phyloP scores from a whole-genome alignment of 2,797 vertebrate species.

The Holocentrus rufus region DNA sequence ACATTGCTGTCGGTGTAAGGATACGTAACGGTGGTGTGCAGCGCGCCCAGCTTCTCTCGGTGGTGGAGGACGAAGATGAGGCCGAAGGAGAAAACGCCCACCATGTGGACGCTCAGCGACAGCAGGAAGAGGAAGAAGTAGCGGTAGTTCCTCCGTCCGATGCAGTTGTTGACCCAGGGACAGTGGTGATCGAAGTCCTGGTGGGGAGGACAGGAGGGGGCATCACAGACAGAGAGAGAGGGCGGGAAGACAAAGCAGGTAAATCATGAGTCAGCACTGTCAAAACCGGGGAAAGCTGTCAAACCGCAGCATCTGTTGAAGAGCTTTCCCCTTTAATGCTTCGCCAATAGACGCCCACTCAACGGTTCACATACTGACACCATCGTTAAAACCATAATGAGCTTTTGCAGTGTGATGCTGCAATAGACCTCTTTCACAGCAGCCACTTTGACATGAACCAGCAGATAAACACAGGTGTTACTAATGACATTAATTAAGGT shows the following conservation, averaged over 20 bases:
- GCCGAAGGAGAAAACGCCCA: conserved; percentile 94
- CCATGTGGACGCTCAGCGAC: conserved; percentile 94
- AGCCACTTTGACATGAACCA: too few species aligned
- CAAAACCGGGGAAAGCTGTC: too few species aligned
- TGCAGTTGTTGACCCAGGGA: conserved; percentile 99
- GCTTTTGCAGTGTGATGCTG: too few species aligned
- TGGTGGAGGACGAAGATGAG: conserved; percentile 93
- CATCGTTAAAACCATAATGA: too few species aligned
- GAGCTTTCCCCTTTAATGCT: too few species aligned
- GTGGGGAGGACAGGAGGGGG: accelerated
- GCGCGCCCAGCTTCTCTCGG: conserved; percentile 88
- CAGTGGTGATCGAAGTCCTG: conserved; percentile 99
- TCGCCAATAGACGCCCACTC: too few species aligned
- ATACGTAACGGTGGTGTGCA: conserved; percentile 95
- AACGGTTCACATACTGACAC: too few species aligned
- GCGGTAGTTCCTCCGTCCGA: conserved; percentile 96
- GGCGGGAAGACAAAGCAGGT: neutral
- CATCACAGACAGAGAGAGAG: neutral
- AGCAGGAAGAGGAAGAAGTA: conserved; percentile 98
- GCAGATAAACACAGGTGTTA: too few species aligned
- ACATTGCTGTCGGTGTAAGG: conserved; percentile 80
- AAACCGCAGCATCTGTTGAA: too few species aligned
- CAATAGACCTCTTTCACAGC: too few species aligned
- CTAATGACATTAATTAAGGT: too few species aligned
- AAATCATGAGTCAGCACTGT: too few species aligned